These are phyloP conservation scores for Hydrochoerus hydrochaeris DNA, from an alignment of 2,113 vertebrate species.

Conservation along the genomic window DNA sequence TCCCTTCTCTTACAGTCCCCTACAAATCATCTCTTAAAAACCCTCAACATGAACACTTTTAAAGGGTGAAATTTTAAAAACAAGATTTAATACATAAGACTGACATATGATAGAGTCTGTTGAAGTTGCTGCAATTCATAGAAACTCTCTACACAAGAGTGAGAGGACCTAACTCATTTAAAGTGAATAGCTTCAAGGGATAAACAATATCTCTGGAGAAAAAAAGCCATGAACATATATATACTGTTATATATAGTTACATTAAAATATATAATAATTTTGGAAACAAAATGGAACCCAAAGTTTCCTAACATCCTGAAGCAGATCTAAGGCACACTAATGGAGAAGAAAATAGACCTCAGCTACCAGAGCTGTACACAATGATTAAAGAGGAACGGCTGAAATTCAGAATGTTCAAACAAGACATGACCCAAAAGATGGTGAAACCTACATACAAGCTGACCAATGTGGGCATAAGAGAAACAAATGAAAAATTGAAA, in stretches of 20 bases:
- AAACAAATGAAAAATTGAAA: not conserved
- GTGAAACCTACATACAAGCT: not conserved
- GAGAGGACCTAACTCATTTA: not conserved
- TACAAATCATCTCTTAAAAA: no score
- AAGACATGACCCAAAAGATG: not conserved
- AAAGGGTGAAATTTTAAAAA: no score
- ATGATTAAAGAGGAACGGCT: not conserved
- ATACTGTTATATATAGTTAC: no score
- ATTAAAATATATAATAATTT: no score
- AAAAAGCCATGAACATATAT: not conserved
- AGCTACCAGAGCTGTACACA: not conserved
- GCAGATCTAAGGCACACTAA: not conserved
- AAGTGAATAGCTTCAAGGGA: not conserved
- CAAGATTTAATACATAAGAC: no score
- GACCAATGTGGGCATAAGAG: not conserved
- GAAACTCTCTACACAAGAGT: not conserved
- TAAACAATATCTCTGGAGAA: not conserved
- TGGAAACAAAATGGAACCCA: no score
- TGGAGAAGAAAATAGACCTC: not conserved
- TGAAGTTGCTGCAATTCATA: no score
- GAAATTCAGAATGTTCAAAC: not conserved
- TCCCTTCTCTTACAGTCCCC: no score
- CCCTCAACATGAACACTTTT: no score
- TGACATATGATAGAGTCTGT: no score
- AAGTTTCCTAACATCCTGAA: no score